phyloP scores from a whole-genome alignment of 2,113 vertebrate genomes.

The Rhinichthys klamathensis region DNA sequence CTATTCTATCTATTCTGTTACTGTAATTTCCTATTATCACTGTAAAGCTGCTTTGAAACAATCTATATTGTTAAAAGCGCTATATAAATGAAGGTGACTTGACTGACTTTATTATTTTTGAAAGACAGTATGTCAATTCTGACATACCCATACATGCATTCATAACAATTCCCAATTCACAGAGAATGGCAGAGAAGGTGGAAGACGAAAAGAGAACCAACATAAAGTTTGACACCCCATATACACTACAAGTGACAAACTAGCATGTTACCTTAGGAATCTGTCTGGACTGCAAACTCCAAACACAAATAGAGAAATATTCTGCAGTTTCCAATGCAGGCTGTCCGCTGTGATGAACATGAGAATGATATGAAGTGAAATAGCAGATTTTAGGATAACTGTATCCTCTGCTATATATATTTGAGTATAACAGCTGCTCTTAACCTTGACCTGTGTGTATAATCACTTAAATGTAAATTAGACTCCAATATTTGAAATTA shows the following conservation, averaged over 20 bases:
- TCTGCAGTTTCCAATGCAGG: background rate
- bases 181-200: background rate
- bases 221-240: background rate
- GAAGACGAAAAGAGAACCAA: background rate
- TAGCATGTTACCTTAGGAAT: background rate
- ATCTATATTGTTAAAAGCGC: too few relatives aligned
- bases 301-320: background rate
- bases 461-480: conserved; percentile 70
- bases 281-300: background rate
- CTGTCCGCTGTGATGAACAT: background rate
- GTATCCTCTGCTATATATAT: background rate
- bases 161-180: conserved; percentile 5
- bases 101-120: background rate
- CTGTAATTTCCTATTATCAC: too few relatives aligned
- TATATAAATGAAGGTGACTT: too few relatives aligned
- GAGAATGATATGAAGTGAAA: background rate
- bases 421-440: background rate
- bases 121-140: conserved; percentile 3
- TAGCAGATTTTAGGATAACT: background rate
- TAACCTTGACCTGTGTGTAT: conserved; percentile 55
- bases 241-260: background rate
- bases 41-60: too few relatives aligned
- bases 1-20: background rate
- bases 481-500: conserved; percentile 59
- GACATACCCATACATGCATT: conserved; percentile 2